A percentile compares a stretch with the other conserved stretches of the same genome.
Conservation (phyloP, 2,113 vertebrate species). For the Mustela nigripes region DNA sequence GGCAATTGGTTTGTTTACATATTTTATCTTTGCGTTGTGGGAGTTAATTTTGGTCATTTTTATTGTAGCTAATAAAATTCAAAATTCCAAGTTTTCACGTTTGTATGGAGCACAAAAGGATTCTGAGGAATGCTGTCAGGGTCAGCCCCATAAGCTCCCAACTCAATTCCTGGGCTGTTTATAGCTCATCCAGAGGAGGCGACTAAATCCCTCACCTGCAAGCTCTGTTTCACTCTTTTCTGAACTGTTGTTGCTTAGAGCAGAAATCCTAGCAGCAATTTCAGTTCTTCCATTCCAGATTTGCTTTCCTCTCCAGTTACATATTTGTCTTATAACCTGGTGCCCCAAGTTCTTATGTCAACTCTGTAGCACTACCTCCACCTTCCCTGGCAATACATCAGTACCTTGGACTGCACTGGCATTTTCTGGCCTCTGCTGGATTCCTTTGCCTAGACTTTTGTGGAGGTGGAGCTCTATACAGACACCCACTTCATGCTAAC, state of each 20-base stretch:
- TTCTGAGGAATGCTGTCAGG: neutral
- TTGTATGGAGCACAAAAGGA: neutral
- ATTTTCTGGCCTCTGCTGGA: neutral
- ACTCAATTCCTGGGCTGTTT: neutral
- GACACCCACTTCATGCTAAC: neutral
- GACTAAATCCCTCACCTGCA: neutral
- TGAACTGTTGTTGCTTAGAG: neutral
- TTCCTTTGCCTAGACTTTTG: neutral
- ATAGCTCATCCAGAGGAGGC: neutral
- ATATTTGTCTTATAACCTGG: neutral
- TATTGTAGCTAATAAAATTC: slow-evolving; percentile 11
- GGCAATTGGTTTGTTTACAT: neutral
- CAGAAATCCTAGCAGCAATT: neutral
- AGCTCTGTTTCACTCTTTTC: neutral
- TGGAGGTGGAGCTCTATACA: neutral
- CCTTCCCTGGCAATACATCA: neutral
- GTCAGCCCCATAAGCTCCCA: neutral
- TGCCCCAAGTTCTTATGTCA: neutral
- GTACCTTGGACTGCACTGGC: neutral
- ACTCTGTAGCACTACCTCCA: neutral
- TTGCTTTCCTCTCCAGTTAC: neutral
- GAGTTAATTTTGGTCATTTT: neutral
- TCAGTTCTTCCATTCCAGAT: neutral
- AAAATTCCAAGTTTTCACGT: neutral
- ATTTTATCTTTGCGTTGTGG: neutral